Conservation (phyloP, 2,888 invertebrate genomes). For the Chorisops tibialis region DNA sequence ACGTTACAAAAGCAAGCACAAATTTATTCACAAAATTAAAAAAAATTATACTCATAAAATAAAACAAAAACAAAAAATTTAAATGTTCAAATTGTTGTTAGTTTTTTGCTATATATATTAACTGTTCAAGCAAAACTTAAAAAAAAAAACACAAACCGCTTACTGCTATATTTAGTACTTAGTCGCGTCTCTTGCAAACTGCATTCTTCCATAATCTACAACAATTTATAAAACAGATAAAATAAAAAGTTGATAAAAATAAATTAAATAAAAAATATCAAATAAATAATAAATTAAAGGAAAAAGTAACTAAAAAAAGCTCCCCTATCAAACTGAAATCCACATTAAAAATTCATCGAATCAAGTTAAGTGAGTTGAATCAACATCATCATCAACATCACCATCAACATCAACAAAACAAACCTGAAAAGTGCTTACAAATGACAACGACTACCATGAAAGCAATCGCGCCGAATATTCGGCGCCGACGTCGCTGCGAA, state of each 20-base stretch:
- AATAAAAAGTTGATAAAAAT: neutral
- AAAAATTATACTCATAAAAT: no score
- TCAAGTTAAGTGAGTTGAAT: neutral
- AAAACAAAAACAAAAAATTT: no score
- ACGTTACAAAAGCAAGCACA: no score
- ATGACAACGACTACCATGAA: constrained; percentile 55
- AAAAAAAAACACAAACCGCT: no score
- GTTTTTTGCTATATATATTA: neutral
- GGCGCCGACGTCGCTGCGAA: constrained; percentile 61
- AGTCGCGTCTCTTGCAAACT: no score
- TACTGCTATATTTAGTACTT: no score
- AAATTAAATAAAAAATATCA: neutral
- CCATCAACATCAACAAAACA: neutral
- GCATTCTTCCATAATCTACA: no score
- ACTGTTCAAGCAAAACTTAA: neutral
- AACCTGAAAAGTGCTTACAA: neutral
- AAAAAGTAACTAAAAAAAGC: neutral
- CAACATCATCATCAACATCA: neutral
- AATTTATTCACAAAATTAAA: no score
- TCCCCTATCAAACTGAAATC: neutral
- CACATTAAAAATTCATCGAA: neutral
- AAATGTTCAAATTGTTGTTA: no score
- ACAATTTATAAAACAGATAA: no score
- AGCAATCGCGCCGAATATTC: constrained; percentile 62
- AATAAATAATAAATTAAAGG: neutral